Base-by-base conservation (phyloP, 1,140 invertebrate genomes). In the Kradibia gibbosae region DNA sequence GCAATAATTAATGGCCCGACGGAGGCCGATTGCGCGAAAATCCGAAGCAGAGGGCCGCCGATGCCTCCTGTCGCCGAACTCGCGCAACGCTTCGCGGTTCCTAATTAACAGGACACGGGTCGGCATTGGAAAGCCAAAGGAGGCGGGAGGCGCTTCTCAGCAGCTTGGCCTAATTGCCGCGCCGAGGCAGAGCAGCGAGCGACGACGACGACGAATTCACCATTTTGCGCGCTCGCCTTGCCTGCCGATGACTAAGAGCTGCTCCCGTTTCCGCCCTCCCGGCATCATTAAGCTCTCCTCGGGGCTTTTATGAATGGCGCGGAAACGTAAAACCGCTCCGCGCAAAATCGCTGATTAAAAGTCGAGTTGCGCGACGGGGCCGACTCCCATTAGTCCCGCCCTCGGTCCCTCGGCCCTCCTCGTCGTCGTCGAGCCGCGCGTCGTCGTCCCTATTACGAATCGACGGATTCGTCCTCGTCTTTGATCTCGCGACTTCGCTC, bases 401-500 rank as follows among this genome's bases (percentile, higher is more conserved):
- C 15, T 17, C 3, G 50, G 50, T 17, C 22, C 15, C 17, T 67
- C 34, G 28, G 31, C 15, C 8, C 25, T 36, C 1, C 13, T 4
- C n/a, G 10, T 13, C 34, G 2, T 36, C 48, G 7, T 34, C 53
- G 55, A 8, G 3, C 55, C n/a, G n/a, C n/a, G n/a, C n/a, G n/a
- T n/a, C n/a, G n/a, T n/a, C n/a, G n/a, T n/a, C n/a, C n/a, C n/a
- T 31, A 77, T 80, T 74, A 84, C 83, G 78, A 80, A 84, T 84
- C 82, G 82, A 76, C 82, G 53, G 50, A 80, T 80, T 78, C 79
- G 78, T 83, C 67, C 48, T 55, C 48, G 48, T 71, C 72, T 71
- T 76, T 82, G 62, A 82, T 75, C 45, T 76, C 67, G 70, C 73
- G 50, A 57, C 13, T 17, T 81, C n/a, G 7, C 65, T 48, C 13